Base-by-base conservation (phyloP, 2,113 vertebrate genomes). In the Apodemus sylvaticus region DNA sequence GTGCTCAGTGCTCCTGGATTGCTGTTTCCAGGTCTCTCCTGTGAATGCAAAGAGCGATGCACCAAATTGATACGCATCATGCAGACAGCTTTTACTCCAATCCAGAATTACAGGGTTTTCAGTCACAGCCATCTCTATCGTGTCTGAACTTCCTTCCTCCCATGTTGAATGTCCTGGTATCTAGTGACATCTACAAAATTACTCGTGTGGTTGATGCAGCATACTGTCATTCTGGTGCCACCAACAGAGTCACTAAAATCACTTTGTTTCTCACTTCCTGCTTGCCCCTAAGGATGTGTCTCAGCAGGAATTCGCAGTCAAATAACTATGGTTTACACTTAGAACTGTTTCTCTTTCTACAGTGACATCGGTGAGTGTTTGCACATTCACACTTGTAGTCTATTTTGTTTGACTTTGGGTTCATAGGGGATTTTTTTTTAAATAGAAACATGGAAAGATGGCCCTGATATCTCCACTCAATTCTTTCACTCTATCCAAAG, bases 361-460 rank as follows among this genome's bases (percentile, higher is more conserved):
- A 48, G 16, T 89, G 77, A 12, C 71, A 34, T 66, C 58, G 90
- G 48, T 29, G 48, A 92, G 48, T 90, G 26, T 17, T 79, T 76
- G 85, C 9, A 58, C 9, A 77, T n/a, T 91, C 93, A 77, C 7
- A 66, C 34, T 93, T 95, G 70, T n/a, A 19, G 77, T 71, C 31
- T 13, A 42, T 93, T 94, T 74, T 51, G 60, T 64, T 60, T 94
- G 91, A 87, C 42, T 64, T 90, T 64, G 62, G 76, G 24, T 82
- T 87, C 83, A 90, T 31, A 48, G 29, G n/a, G 39, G 73, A 12
- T 86, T 62, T 4, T 85, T 87, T 92, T 82, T 73, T 64, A 58
- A 60, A 94, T 86, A 90, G 34, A 39, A 53, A 53, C 74, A 89
- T 36, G 45, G 58, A 73, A 94, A 74, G 53, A 89, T 95, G 48